phyloP scores from a whole-genome alignment of 2,113 vertebrate genomes.

The Forbesichthys agassizii region DNA sequence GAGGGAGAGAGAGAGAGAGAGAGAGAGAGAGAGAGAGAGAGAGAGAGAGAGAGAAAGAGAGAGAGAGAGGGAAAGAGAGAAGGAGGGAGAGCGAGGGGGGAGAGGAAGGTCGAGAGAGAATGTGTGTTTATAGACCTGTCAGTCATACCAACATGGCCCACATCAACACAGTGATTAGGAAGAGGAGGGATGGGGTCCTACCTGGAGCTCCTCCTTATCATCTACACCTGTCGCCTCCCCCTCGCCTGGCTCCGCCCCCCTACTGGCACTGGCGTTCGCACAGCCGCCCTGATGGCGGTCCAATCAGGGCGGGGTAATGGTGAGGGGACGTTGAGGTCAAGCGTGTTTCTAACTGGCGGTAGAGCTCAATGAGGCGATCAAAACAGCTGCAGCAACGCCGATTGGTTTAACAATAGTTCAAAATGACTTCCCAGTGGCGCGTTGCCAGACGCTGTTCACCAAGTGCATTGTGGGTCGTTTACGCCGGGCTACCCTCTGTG shows the following conservation, averaged over 20 bases:
- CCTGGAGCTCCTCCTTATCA: conserved; percentile 20
- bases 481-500: neutral
- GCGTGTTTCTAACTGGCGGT: no score
- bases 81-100: neutral
- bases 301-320: no score
- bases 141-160: neutral
- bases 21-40: neutral
- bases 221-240: conserved; percentile 1
- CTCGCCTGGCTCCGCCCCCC: neutral
- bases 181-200: neutral
- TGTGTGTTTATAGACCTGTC: neutral
- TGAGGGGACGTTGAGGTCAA: no score
- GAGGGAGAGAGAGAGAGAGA: neutral
- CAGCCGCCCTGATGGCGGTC: no score
- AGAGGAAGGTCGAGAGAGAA: neutral
- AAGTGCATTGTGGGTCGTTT: neutral
- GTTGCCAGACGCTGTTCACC: no score
- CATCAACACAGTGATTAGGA: neutral
- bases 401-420: no score
- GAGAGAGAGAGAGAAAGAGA: neutral
- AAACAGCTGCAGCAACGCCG: no score
- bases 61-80: neutral
- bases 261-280: no score
- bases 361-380: no score
- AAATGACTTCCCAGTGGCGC: no score